phyloP scores from a whole-genome alignment of 1,140 invertebrate species.

The Linepithema humile region DNA sequence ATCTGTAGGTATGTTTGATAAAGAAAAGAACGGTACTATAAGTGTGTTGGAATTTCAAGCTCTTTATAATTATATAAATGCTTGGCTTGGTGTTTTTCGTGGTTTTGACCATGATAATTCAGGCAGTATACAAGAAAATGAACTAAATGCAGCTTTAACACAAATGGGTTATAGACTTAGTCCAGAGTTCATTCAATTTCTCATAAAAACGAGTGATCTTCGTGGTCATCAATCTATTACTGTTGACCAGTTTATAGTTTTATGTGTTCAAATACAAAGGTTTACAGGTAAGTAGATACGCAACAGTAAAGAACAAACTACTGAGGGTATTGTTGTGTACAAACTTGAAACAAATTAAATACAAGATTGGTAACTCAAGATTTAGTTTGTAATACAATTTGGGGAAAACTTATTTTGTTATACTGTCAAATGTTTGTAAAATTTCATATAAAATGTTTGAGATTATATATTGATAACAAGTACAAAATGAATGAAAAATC shows the following conservation, averaged over 20 bases:
- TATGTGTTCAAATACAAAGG: constrained; percentile 94
- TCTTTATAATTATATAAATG: constrained; percentile 94
- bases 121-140: constrained; percentile 92
- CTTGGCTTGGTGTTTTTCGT: constrained; percentile 93
- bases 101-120: constrained; percentile 93
- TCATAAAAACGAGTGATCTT: constrained; percentile 89
- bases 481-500: too few species aligned
- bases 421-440: too few species aligned
- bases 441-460: too few species aligned
- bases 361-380: too few species aligned
- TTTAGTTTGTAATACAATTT: too few species aligned
- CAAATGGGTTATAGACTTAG: constrained; percentile 96
- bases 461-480: too few species aligned
- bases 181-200: constrained; percentile 90
- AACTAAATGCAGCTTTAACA: constrained; percentile 90
- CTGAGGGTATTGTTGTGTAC: too few species aligned
- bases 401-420: too few species aligned
- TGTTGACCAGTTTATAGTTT: constrained; percentile 94
- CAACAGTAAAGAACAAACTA: too few species aligned
- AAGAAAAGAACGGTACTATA: constrained; percentile 93
- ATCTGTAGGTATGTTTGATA: constrained; percentile 93
- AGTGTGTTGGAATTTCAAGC: constrained; percentile 94
- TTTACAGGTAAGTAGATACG: constrained; percentile 87
- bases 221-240: constrained; percentile 87
- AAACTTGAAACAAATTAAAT: too few species aligned